Percentiles rank a stretch among this genome's conserved stretches.
These are phyloP conservation scores for Stomatorhinus ivindoensis DNA, from an alignment of 2,113 vertebrate genomes.

Conservation along the genomic window DNA sequence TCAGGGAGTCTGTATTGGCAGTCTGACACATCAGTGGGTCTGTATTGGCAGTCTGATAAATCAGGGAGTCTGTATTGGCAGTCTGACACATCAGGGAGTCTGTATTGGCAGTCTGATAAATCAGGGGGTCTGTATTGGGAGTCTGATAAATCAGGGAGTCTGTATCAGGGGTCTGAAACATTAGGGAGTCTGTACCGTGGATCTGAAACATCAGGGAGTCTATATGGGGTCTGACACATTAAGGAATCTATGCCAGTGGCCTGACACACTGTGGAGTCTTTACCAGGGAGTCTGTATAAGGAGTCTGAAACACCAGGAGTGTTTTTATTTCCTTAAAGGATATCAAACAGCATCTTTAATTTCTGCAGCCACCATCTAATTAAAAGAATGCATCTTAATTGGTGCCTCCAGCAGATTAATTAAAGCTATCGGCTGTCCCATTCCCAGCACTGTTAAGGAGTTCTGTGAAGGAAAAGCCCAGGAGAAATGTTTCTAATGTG, in stretches of 20 bases:
- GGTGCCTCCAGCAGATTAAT: conserved; percentile 59
- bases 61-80: no score
- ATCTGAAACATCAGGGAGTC: neutral
- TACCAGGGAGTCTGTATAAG: neutral
- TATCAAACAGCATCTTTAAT: conserved; percentile 40
- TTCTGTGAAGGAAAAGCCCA: conserved; percentile 33
- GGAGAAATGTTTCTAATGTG: conserved; percentile 16
- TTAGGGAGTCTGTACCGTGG: neutral
- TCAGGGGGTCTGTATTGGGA: neutral
- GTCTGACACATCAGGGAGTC: no score
- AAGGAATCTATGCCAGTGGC: neutral
- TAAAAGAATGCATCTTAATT: conserved; percentile 65
- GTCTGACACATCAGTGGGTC: no score
- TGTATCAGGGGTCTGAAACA: neutral
- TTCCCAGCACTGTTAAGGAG: conserved; percentile 30
- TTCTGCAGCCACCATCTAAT: conserved; percentile 41
- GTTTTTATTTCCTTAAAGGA: conserved; percentile 16
- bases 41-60: no score
- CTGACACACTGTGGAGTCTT: neutral
- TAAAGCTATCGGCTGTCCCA: conserved; percentile 58
- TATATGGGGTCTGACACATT: neutral
- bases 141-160: neutral
- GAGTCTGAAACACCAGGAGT: neutral
- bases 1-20: no score
- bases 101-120: no score